phyloP scores from a whole-genome alignment of 2,113 vertebrate genomes.

The Corynorhinus townsendii region DNA sequence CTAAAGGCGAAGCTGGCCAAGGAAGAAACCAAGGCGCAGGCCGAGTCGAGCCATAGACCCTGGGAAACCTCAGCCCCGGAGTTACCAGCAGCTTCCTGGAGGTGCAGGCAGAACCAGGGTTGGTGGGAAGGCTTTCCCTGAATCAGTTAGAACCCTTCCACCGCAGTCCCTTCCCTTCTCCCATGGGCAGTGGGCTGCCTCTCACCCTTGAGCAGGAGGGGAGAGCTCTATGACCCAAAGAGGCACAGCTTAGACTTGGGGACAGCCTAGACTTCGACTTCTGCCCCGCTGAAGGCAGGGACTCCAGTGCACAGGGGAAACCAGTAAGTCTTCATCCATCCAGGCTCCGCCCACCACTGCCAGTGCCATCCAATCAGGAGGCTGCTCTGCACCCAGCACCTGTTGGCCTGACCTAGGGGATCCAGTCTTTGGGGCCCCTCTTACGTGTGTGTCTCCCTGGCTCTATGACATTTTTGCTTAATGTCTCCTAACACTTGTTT shows the following conservation, averaged over 20 bases:
- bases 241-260: not conserved
- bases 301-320: not conserved
- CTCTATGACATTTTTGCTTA: not conserved
- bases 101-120: not conserved
- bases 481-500: not conserved
- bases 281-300: not conserved
- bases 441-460: not conserved
- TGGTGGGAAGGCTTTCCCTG: not conserved
- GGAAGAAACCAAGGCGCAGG: not conserved
- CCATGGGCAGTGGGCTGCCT: not conserved
- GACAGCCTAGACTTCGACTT: not conserved
- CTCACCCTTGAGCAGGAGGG: not conserved
- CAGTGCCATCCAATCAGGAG: accelerated
- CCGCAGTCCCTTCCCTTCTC: not conserved
- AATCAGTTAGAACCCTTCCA: not conserved
- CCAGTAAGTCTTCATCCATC: accelerated
- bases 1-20: not conserved
- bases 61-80: not conserved
- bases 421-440: not conserved
- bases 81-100: not conserved
- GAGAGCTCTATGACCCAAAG: accelerated
- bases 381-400: accelerated
- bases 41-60: not conserved
- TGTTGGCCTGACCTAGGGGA: not conserved
- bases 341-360: not conserved